phyloP scores from a whole-genome alignment of 2,113 vertebrate genomes.

The Bubo bubo region DNA sequence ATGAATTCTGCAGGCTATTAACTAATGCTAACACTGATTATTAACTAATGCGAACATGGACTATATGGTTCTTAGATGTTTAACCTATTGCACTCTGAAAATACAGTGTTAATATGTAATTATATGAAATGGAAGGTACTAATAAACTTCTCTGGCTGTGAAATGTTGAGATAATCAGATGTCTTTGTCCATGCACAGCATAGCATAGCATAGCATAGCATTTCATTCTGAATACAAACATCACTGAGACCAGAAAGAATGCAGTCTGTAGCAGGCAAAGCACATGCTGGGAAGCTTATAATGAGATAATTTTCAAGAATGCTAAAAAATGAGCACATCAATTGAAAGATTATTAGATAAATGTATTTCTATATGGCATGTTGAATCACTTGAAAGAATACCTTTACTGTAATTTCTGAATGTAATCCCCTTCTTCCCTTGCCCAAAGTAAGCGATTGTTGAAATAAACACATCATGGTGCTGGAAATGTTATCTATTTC shows the following conservation, averaged over 20 bases:
- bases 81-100: slow-evolving; percentile 48
- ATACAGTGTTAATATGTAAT: slow-evolving; percentile 22
- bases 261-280: slow-evolving; percentile 61
- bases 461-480: slow-evolving; percentile 6
- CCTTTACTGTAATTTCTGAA: slow-evolving; percentile 21
- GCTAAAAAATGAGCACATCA: neutral
- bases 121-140: slow-evolving; percentile 41
- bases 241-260: neutral
- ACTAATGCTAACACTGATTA: slow-evolving; percentile 17
- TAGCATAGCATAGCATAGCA: neutral
- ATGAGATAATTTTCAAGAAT: slow-evolving; percentile 11
- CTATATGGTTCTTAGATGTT: slow-evolving; percentile 13
- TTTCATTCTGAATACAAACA: slow-evolving; percentile 28
- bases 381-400: slow-evolving; percentile 20
- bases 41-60: slow-evolving; percentile 40
- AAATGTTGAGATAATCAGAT: slow-evolving; percentile 18
- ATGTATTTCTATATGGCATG: neutral
- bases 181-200: slow-evolving; percentile 52
- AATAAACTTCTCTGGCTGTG: neutral
- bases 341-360: neutral
- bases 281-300: slow-evolving; percentile 61
- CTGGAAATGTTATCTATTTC: neutral
- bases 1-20: slow-evolving; percentile 37
- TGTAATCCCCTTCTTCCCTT: neutral
- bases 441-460: slow-evolving; percentile 20